Base-by-base conservation (phyloP, 2,113 vertebrate genomes). In the Phyllostomus hastatus region DNA sequence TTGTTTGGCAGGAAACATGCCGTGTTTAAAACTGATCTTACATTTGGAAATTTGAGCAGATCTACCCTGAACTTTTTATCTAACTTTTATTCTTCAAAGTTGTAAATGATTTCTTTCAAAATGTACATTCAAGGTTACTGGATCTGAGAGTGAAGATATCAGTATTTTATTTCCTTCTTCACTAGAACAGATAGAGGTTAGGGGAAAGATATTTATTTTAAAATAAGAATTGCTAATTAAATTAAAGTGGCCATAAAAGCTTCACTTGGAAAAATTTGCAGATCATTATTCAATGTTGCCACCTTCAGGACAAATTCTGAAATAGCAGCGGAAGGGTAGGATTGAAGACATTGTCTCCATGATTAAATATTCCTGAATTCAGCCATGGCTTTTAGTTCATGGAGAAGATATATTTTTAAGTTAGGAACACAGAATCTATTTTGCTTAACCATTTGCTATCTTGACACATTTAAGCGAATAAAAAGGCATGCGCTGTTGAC, bases 251-350 rank as follows among this genome's bases (percentile, higher is more conserved):
- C 64, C 88, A 0, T 78, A 92, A 64, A 95, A 33, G 54, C 66
- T 52, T 91, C 87, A 26, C 15, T 79, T 96, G 28, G 14, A 41
- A 91, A 59, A 94, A 94, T 83, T 73, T 92, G 64, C 66, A 88
- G 95, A 98, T 96, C 4, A 59, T 98, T 98, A 97, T 98, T 98
- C 98, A 98, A 99, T 96, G 96, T 97, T 99, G 98, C 98, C 98
- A 98, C 97, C 98, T 98, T 98, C 98, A 98, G 98, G 98, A 33
- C 76, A 95, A 91, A 97, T 26, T 26, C 8, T 94, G 88, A 92
- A 50, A 90, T 57, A 90, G 88, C 97, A 94, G 22, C 67, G 94
- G 66, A 26, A 78, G 1, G 7, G 10, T 57, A 10, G 22, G 5
- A 15, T 10, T 22, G 48, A 69, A 90, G 5, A 22, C 24, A 17